phyloP scores from a whole-genome alignment of 2,113 vertebrate genomes.

The Hiodon tergisus region DNA sequence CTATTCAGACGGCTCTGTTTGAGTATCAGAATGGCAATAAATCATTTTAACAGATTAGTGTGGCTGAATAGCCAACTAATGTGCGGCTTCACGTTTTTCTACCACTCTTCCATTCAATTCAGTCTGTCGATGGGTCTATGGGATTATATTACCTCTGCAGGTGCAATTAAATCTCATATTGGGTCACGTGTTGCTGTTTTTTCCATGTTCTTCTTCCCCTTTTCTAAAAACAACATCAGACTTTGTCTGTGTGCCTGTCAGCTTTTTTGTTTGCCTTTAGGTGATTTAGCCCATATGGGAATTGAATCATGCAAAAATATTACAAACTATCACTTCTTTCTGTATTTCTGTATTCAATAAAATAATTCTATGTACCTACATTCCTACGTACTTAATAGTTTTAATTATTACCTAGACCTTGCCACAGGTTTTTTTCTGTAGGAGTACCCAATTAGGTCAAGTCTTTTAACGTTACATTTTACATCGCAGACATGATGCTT shows the following conservation, averaged over 20 bases:
- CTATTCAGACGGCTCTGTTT: neutral
- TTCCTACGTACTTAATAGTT: too few species aligned
- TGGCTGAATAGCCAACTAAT: neutral
- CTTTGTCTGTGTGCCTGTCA: slow-evolving; percentile 2
- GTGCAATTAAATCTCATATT: neutral
- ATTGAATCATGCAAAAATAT: neutral
- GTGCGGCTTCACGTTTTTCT: neutral
- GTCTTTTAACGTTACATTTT: too few species aligned
- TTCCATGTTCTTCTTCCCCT: neutral
- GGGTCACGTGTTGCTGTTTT: neutral
- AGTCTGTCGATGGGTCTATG: neutral
- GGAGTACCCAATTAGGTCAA: too few species aligned
- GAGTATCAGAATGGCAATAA: neutral
- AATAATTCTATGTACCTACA: too few species aligned
- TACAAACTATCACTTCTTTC: too few species aligned
- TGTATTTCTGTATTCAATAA: too few species aligned
- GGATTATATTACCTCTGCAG: neutral
- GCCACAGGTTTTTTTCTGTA: too few species aligned
- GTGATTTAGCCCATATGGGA: slow-evolving; percentile 19
- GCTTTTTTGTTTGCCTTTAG: neutral
- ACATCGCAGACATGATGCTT: too few species aligned
- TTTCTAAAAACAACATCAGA: neutral
- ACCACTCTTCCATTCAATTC: neutral
- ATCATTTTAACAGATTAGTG: neutral
- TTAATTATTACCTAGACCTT: too few species aligned